phyloP scores from a whole-genome alignment of 2,797 vertebrate genomes.

The Heliangelus exortis region DNA sequence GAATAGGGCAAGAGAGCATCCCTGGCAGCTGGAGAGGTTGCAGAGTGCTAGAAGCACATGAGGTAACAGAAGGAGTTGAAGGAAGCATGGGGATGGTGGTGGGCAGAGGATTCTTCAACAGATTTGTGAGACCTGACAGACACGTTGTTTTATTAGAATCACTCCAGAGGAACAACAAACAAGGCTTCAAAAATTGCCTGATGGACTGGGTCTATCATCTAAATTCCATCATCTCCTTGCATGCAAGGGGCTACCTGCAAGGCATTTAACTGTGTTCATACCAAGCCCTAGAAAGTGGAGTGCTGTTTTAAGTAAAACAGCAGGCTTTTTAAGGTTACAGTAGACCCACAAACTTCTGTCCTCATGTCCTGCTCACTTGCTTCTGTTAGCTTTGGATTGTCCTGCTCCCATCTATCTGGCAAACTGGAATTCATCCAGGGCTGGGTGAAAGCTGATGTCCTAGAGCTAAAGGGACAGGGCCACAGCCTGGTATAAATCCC shows the following conservation, averaged over 20 bases:
- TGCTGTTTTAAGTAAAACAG: neutral
- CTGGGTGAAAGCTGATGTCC: neutral
- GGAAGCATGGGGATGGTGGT: too few relatives aligned
- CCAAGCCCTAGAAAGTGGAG: neutral
- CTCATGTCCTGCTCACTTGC: neutral
- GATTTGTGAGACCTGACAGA: neutral
- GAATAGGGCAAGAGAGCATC: neutral
- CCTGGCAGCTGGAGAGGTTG: neutral
- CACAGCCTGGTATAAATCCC: neutral
- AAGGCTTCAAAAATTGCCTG: neutral
- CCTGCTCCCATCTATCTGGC: neutral
- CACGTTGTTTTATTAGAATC: neutral
- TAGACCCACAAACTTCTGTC: neutral
- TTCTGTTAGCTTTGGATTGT: neutral
- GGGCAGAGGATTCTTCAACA: neutral
- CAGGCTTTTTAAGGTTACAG: neutral
- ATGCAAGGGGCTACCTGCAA: neutral
- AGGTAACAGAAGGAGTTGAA: neutral
- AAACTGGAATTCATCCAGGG: neutral
- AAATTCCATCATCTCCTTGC: neutral
- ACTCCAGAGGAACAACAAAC: neutral
- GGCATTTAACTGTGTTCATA: neutral
- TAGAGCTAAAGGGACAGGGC: neutral
- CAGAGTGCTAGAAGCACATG: neutral
- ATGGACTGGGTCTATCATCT: neutral